A percentile compares a stretch with the other conserved stretches of the same genome.
Evolutionary conservation across 2,888 invertebrate genomes (phyloP).

Genomic region (Syritta pipiens): DNA sequence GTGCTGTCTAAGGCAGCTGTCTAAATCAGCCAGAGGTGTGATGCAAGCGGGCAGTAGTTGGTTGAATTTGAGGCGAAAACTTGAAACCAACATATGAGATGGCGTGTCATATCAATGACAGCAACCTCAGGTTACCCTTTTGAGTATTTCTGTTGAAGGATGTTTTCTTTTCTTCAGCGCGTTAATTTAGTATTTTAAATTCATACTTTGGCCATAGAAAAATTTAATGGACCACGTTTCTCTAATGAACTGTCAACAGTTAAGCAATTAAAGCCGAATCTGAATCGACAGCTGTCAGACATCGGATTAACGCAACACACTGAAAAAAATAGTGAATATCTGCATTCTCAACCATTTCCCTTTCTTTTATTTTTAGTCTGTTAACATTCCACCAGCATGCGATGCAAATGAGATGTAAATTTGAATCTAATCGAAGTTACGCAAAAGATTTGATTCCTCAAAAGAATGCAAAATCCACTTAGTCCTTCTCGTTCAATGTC

Average conservation of each 20-base stretch:
- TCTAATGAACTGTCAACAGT: too few relatives aligned
- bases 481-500: not conserved
- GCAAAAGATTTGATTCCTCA: slow-evolving; percentile 59
- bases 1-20: not conserved
- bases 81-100: not conserved
- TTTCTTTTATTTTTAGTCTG: not conserved
- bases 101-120: not conserved
- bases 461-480: slow-evolving; percentile 39
- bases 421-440: slow-evolving; percentile 59
- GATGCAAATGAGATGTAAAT: slow-evolving; percentile 66
- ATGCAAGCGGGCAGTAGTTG: not conserved
- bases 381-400: slow-evolving; percentile 51
- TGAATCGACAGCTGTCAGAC: too few relatives aligned
- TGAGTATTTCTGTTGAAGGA: too few relatives aligned
- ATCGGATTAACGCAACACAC: too few relatives aligned
- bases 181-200: too few relatives aligned
- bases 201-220: too few relatives aligned
- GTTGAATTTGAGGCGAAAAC: not conserved
- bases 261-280: too few relatives aligned
- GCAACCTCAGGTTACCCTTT: not conserved
- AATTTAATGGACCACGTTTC: too few relatives aligned
- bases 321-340: too few relatives aligned
- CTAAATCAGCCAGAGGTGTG: not conserved
- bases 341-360: not conserved
- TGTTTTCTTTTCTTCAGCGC: too few relatives aligned